phyloP scores from a whole-genome alignment of 2,113 vertebrate species.

The Alaudala cheleensis region DNA sequence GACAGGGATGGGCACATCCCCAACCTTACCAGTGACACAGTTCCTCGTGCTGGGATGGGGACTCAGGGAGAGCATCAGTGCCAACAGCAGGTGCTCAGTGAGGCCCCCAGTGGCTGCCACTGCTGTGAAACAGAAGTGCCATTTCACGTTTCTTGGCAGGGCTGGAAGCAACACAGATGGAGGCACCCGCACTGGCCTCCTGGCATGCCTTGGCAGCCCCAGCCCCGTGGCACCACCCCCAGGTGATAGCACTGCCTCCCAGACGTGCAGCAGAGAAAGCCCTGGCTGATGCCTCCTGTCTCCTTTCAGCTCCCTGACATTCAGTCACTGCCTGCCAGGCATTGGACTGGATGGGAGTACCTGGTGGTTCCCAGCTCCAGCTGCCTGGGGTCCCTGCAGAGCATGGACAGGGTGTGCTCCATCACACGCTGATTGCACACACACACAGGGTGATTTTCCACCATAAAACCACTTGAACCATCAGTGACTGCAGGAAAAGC shows the following conservation, averaged over 20 bases:
- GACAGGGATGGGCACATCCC: background rate
- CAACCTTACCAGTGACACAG: accelerated
- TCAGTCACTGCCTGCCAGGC: background rate
- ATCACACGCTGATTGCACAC: accelerated
- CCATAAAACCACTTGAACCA: background rate
- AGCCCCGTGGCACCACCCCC: background rate
- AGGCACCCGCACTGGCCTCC: background rate
- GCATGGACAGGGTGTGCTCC: background rate
- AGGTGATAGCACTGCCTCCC: background rate
- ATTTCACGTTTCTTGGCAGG: constrained; percentile 54
- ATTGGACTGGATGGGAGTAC: background rate
- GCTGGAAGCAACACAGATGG: constrained; percentile 34
- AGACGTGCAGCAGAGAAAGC: background rate
- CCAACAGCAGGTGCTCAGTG: accelerated
- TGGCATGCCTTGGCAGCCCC: background rate
- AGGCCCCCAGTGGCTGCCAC: background rate
- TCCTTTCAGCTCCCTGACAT: background rate
- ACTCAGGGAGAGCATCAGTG: accelerated
- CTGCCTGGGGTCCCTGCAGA: accelerated
- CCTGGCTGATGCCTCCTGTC: background rate
- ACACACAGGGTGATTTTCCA: accelerated
- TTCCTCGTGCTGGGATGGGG: accelerated
- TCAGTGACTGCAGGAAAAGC: background rate
- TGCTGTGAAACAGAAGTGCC: background rate
- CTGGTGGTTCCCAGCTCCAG: background rate